Evolutionary conservation across 2,888 invertebrate species (phyloP).

Genomic region (Mimumesa dahlbomi): DNA sequence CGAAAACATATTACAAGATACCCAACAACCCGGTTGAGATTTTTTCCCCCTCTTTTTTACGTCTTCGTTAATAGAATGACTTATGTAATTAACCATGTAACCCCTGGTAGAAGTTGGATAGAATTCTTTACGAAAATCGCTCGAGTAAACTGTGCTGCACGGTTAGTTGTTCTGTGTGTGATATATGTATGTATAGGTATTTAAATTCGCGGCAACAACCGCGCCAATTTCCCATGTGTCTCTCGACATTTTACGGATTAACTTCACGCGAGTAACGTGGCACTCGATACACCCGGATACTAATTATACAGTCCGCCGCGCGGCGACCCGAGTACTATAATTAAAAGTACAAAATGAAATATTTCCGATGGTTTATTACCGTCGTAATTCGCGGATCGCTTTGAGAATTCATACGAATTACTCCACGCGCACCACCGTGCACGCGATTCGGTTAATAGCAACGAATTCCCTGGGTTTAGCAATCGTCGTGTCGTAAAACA

Average conservation of each 20-base stretch:
- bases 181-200: too few relatives aligned
- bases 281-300: background rate
- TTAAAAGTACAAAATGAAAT: slow-evolving; percentile 18
- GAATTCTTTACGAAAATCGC: too few relatives aligned
- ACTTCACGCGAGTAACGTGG: background rate
- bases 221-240: slow-evolving; percentile 1
- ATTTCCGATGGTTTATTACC: slow-evolving; percentile 11
- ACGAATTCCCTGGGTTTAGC: slow-evolving; percentile 13
- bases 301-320: slow-evolving; percentile 20
- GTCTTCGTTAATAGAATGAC: too few relatives aligned
- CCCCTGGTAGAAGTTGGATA: too few relatives aligned
- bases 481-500: background rate
- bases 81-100: too few relatives aligned
- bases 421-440: too few relatives aligned
- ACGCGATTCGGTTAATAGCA: too few relatives aligned
- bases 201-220: too few relatives aligned
- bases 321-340: slow-evolving; percentile 13
- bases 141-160: background rate
- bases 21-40: too few relatives aligned
- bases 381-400: slow-evolving; percentile 1
- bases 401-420: too few relatives aligned
- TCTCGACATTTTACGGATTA: slow-evolving; percentile 14
- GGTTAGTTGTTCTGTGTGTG: background rate
- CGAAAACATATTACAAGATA: too few relatives aligned
- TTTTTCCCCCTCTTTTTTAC: too few relatives aligned